phyloP scores from a whole-genome alignment of 2,113 vertebrate species.

The Pseudolaguvia tuberculata region DNA sequence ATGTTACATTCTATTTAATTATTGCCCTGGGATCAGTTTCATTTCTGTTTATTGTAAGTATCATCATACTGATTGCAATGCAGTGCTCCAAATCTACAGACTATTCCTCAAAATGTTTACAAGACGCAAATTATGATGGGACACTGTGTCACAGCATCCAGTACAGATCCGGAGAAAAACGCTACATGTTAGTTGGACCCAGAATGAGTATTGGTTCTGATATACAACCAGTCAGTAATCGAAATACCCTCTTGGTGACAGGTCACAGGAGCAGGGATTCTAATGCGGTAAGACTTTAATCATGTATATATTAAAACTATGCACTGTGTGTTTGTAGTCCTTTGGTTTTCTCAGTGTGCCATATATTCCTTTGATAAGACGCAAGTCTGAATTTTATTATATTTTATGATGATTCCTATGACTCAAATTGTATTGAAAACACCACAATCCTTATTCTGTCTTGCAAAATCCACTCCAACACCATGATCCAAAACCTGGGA shows the following conservation, averaged over 20 bases:
- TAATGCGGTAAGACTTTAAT: conserved; percentile 50
- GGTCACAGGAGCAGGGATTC: conserved; percentile 42
- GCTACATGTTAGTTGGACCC: conserved; percentile 57
- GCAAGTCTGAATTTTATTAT: too few relatives aligned
- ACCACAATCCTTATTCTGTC: too few relatives aligned
- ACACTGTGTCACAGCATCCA: conserved; percentile 49
- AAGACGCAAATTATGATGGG: conserved; percentile 37
- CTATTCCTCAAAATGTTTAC: conserved; percentile 37
- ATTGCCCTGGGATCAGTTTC: conserved; percentile 39
- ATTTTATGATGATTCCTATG: too few relatives aligned
- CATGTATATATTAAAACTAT: background rate
- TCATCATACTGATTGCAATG: conserved; percentile 36
- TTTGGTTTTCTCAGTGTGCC: background rate
- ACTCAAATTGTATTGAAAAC: too few relatives aligned
- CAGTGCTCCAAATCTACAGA: conserved; percentile 40
- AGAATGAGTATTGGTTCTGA: conserved; percentile 56
- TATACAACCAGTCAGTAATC: conserved; percentile 42
- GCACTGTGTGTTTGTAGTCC: background rate
- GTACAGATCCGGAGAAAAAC: conserved; percentile 57
- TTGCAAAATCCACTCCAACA: too few relatives aligned
- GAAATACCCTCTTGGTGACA: conserved; percentile 50
- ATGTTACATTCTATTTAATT: conserved; percentile 42
- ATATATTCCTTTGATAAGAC: too few relatives aligned
- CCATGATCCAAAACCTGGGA: too few relatives aligned
- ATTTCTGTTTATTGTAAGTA: conserved; percentile 39